phyloP scores from a whole-genome alignment of 2,113 vertebrate species.

The Elephantulus edwardii region DNA sequence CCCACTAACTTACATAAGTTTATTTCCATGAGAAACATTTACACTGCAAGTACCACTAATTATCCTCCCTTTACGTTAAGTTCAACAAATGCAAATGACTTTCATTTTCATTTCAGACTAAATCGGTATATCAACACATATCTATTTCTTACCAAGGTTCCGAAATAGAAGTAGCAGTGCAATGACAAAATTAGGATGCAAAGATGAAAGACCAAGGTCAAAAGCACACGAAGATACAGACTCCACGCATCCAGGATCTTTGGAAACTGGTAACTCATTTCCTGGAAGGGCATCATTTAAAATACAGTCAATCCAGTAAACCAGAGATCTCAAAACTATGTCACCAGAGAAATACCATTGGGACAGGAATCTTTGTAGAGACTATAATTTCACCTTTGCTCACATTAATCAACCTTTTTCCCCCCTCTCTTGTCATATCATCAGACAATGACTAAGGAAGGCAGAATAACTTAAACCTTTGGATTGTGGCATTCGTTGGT shows the following conservation, averaged over 20 bases:
- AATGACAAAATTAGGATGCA: constrained; percentile 68
- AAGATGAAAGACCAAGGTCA: constrained; percentile 48
- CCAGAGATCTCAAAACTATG: neutral
- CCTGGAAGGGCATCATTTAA: constrained; percentile 46
- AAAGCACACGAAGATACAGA: constrained; percentile 36
- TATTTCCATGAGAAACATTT: constrained; percentile 66
- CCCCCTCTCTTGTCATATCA: too few species aligned
- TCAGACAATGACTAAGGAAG: too few species aligned
- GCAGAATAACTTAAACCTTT: too few species aligned
- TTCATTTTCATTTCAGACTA: constrained; percentile 76
- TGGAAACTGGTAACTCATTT: constrained; percentile 47
- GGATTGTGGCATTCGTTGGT: too few species aligned
- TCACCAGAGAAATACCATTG: neutral
- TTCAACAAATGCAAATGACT: constrained; percentile 70
- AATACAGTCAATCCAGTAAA: constrained; percentile 26
- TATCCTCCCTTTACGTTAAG: constrained; percentile 68
- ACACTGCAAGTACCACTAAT: constrained; percentile 71
- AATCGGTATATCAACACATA: constrained; percentile 69
- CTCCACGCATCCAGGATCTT: constrained; percentile 10
- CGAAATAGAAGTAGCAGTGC: constrained; percentile 68
- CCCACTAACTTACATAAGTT: constrained; percentile 32
- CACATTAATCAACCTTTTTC: neutral
- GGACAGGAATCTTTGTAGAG: neutral
- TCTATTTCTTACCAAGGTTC: constrained; percentile 63
- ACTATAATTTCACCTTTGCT: constrained; percentile 9